phyloP scores from a whole-genome alignment of 2,113 vertebrate genomes.

The Clinocottus analis region DNA sequence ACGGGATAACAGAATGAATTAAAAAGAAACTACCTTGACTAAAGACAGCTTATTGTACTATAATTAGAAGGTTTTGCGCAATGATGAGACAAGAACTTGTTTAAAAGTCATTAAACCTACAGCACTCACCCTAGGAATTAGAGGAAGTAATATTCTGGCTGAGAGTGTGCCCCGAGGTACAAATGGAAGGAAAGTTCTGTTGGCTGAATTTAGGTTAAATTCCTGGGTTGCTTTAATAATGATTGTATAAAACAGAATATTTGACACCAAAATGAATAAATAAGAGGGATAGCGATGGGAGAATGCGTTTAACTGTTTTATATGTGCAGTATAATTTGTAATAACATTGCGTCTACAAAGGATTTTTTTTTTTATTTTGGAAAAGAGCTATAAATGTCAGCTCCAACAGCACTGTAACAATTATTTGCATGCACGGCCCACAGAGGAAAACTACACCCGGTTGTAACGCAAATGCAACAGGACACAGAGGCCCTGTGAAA shows the following conservation, averaged over 20 bases:
- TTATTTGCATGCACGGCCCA: conserved; percentile 10
- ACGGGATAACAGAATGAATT: conserved; percentile 8
- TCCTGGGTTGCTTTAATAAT: conserved; percentile 5
- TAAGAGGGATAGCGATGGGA: not conserved
- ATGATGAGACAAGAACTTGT: conserved; percentile 30
- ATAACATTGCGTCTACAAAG: not conserved
- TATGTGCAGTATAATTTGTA: not conserved
- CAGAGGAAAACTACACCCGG: not conserved
- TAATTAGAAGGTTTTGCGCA: conserved; percentile 37
- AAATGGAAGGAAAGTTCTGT: conserved; percentile 13
- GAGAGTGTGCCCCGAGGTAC: conserved; percentile 15
- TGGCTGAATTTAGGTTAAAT: conserved; percentile 4
- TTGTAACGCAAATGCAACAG: conserved; percentile 15
- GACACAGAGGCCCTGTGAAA: conserved; percentile 16
- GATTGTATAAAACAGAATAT: conserved; percentile 5
- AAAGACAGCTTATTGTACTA: conserved; percentile 37
- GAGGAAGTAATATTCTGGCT: conserved; percentile 21
- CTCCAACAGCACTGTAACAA: conserved; percentile 1
- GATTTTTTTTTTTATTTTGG: conserved; percentile 1
- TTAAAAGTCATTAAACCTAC: conserved; percentile 36
- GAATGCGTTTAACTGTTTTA: not conserved
- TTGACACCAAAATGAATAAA: not conserved
- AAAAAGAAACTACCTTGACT: conserved; percentile 37
- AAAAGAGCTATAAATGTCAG: conserved; percentile 28
- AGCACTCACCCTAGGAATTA: conserved; percentile 10